Conservation (phyloP, 1,140 invertebrate genomes). For the Drosophila melanica region DNA sequence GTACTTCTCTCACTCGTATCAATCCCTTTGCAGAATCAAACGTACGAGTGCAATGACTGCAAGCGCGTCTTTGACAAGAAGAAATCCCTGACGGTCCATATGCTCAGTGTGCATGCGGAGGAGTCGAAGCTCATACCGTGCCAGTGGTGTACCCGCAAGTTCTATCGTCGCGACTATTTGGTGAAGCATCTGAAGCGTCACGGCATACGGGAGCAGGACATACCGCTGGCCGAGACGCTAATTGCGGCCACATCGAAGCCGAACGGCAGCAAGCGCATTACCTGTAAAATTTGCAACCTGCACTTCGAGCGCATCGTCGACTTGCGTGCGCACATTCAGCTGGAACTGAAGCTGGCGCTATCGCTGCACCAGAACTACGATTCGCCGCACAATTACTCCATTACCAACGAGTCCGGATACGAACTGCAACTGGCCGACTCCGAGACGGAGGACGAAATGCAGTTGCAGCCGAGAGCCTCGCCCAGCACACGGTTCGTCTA, state of each 20-base stretch:
- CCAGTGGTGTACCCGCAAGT: constrained; percentile 85
- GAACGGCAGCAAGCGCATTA: constrained; percentile 68
- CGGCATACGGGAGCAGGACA: constrained; percentile 62
- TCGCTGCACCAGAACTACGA: constrained; percentile 59
- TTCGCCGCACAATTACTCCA: constrained; percentile 71
- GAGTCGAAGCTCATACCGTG: constrained; percentile 84
- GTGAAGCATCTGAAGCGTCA: constrained; percentile 73
- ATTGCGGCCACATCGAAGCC: constrained; percentile 66
- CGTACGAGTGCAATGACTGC: constrained; percentile 84
- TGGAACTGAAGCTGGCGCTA: constrained; percentile 63
- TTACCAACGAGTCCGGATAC: constrained; percentile 73
- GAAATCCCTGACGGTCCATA: constrained; percentile 85
- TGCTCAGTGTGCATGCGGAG: constrained; percentile 84
- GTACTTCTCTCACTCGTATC: background rate
- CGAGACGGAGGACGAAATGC: constrained; percentile 76
- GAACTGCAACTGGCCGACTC: constrained; percentile 75
- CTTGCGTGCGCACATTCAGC: constrained; percentile 61
- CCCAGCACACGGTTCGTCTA: constrained; percentile 48
- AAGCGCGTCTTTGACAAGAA: constrained; percentile 84
- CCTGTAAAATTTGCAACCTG: constrained; percentile 72
- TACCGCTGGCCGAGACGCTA: constrained; percentile 69
- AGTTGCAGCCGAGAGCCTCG: constrained; percentile 38
- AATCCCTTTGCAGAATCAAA: constrained; percentile 56
- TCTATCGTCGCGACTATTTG: constrained; percentile 85
- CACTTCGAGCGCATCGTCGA: constrained; percentile 62